Base-by-base conservation (phyloP, 2,797 vertebrate species). In the Acipenser oxyrinchus region DNA sequence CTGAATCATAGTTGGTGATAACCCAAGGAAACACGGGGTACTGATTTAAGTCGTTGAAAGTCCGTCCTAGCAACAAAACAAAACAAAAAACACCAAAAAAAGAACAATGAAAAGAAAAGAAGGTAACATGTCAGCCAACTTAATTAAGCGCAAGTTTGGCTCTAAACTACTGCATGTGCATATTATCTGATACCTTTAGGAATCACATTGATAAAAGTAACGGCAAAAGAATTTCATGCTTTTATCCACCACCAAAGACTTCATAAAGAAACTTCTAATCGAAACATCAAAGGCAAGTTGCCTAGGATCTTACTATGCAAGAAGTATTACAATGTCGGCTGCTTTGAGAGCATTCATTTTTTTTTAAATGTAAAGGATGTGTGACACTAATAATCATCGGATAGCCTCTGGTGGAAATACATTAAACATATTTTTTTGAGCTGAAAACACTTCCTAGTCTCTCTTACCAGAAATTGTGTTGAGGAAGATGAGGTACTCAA, bases 1-100 rank as follows among this genome's bases (percentile, higher is more conserved):
- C 93, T 4, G 94, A 93, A 65, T 99, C 97, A 62, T 97, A 99
- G 85, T 99, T 99, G 77, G 95, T 97, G 83, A 99, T 94, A 68
- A 99, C 90, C 97, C 97, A 99, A 4, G 97, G 96, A 83, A 99
- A 99, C 70, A 99, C 94, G 1, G 95, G 96, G 74, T 99, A 98
- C 82, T 99, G 97, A 85, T 96, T 99, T 69, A 99, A 87, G 81
- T 99, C 96, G 69, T 95, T 99, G 73, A 84, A 99, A 52, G 92
- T 94, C 65, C 96, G 93, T 66, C 97, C 97, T 99, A 69, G 64
- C 12, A 15, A 61, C 64, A 66, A 60, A 65, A 63, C 50, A 62
- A 15, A 69, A 71, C 67, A 48, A 63, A 37, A 64, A 65, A 48
- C 37, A 37, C 37, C 3, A 37, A 37, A 37, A 37, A 37, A 37